Evolutionary conservation across 1,140 invertebrate genomes (phyloP), one percentile per base, ranked within the genome.

Genomic region (Helicoverpa zea): DNA sequence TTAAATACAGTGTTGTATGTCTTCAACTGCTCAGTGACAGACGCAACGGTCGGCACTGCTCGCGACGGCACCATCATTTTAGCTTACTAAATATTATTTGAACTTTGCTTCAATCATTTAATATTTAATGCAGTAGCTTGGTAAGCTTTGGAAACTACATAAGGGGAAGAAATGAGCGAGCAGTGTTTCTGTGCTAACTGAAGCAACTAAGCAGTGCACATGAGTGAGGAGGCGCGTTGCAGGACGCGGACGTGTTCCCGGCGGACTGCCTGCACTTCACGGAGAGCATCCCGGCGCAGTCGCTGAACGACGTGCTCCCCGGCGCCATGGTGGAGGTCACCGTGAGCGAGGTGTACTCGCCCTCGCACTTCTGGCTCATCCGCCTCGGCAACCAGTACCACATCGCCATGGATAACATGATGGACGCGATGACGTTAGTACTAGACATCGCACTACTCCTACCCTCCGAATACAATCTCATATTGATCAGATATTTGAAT

Each of bases 311-410:
- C 14, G 16, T 49, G 90, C 49, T 54, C 49, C 73, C 79, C 35
- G 91, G 89, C 7, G 84, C 81, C 59, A 87, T 88, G 86, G 68
- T 94, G 29, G 89, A 91, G 72, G 89, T 93, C 54, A 80, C 86
- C 72, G 84, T 94, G 74, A 91, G 87, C 54, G 92, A 94, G 84
- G 90, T 94, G 83, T 94, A 94, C 86, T 94, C 92, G 59, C 92
- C 92, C 73, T 90, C 90, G 63, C 92, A 94, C 87, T 89, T 94
- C 86, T 94, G 92, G 92, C 72, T 93, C 61, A 73, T 90, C 61
- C 91, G 89, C 0, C 86, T 92, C 56, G 92, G 91, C 3, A 82
- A 88, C 4, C 11, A 81, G 0, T 77, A 91, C 85, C 74, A 89
- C 84, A 83, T 89, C 35, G 90, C 91, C 81, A 88, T 94, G 88